Conservation (phyloP, 2,797 vertebrate genomes). For the Linurgus olivaceus region DNA sequence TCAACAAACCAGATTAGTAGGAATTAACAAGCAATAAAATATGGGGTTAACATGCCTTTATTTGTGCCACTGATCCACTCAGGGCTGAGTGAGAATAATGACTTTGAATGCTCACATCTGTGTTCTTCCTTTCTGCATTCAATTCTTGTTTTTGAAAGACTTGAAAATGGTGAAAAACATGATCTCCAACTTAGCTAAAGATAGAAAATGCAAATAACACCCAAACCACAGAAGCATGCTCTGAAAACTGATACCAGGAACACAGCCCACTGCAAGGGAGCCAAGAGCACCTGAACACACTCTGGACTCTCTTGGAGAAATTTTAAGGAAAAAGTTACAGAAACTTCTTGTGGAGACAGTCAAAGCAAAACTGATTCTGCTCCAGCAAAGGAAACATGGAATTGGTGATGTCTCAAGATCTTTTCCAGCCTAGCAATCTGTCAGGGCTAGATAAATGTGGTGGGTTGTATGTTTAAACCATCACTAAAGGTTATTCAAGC, state of each 20-base stretch:
- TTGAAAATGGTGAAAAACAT: neutral
- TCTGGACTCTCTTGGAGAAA: neutral
- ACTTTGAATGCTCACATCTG: neutral
- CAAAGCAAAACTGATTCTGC: neutral
- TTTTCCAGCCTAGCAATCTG: neutral
- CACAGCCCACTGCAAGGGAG: neutral
- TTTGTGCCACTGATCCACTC: neutral
- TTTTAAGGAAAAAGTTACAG: neutral
- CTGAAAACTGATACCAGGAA: neutral
- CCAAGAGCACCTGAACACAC: neutral
- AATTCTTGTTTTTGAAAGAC: neutral
- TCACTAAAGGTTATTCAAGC: neutral
- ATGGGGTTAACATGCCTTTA: neutral
- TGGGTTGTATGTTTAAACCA: neutral
- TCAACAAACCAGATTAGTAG: neutral
- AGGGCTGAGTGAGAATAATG: neutral
- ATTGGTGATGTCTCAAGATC: neutral
- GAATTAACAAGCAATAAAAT: neutral
- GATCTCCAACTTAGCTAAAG: neutral
- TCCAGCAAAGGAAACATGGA: neutral
- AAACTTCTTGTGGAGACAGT: neutral
- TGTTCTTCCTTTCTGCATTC: neutral
- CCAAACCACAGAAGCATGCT: neutral
- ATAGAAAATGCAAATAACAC: slow-evolving; percentile 51
- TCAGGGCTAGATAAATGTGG: neutral